Percentiles rank a stretch among this genome's conserved stretches.
Conservation (phyloP, 2,888 invertebrate genomes). For the Caenorhabditis sp. region DNA sequence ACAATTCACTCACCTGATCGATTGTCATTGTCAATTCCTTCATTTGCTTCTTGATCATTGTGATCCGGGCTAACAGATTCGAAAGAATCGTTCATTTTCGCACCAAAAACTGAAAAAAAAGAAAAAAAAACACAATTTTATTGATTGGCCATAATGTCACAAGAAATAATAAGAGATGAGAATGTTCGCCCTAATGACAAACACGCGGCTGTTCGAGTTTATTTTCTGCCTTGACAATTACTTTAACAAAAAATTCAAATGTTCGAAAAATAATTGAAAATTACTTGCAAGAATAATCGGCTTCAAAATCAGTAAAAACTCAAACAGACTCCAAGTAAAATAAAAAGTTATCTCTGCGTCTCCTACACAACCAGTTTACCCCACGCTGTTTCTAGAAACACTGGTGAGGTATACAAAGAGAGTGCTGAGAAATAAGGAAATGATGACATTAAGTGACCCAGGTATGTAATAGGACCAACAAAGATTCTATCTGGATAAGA, state of each 20-base stretch:
- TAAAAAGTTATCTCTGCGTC: too few species aligned
- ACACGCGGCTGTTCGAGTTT: not conserved
- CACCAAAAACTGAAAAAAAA: not conserved
- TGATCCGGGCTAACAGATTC: not conserved
- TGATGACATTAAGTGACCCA: too few species aligned
- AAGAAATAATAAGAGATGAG: not conserved
- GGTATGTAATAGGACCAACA: too few species aligned
- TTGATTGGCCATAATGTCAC: not conserved
- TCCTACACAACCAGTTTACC: too few species aligned
- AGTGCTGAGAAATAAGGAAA: too few species aligned
- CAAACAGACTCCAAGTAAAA: too few species aligned
- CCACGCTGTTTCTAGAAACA: too few species aligned
- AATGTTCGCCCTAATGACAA: not conserved
- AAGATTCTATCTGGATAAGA: too few species aligned
- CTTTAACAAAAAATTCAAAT: constrained; percentile 8
- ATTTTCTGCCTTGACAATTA: constrained; percentile 19
- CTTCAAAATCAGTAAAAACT: too few species aligned
- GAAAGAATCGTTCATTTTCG: not conserved
- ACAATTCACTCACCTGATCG: constrained; percentile 3
- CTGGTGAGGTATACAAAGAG: too few species aligned
- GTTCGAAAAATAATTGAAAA: too few species aligned
- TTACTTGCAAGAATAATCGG: too few species aligned
- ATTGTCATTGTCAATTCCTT: constrained; percentile 1
- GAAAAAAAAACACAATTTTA: not conserved
- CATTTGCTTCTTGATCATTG: not conserved